Conservation (phyloP, 1,140 invertebrate genomes). For the Andrena cerasifolii region DNA sequence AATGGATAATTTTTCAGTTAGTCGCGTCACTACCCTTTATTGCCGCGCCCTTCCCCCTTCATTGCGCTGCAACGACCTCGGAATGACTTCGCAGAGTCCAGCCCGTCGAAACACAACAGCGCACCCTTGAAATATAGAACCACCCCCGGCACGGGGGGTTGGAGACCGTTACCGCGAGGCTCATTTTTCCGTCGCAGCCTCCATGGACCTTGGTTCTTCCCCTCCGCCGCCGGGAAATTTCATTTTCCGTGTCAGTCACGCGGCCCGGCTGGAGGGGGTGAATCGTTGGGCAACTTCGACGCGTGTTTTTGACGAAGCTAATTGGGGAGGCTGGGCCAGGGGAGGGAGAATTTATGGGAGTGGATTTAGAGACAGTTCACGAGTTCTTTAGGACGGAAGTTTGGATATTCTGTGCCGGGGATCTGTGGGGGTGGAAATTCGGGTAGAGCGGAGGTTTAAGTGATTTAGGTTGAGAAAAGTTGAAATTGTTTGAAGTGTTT, state of each 20-base stretch:
- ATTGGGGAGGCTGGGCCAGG: slow-evolving; percentile 13
- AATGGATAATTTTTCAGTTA: slow-evolving; percentile 41
- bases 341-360: background rate
- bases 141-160: background rate
- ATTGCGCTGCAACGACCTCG: slow-evolving; percentile 28
- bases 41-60: slow-evolving; percentile 30
- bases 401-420: too few species aligned
- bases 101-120: slow-evolving; percentile 16
- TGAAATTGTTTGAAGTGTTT: too few species aligned
- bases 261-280: too few species aligned
- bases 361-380: slow-evolving; percentile 13
- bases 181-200: slow-evolving; percentile 37
- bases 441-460: too few species aligned
- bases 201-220: slow-evolving; percentile 3
- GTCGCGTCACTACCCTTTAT: slow-evolving; percentile 55
- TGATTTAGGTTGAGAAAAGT: too few species aligned
- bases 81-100: slow-evolving; percentile 18
- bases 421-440: too few species aligned
- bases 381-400: background rate
- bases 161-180: background rate
- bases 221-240: slow-evolving; percentile 26
- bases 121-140: slow-evolving; percentile 37
- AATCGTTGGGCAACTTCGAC: slow-evolving; percentile 10
- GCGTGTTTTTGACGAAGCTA: slow-evolving; percentile 39
- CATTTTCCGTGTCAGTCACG: slow-evolving; percentile 35